Evolutionary conservation across 1,140 invertebrate species (phyloP).

Genomic region (Sycophaga agraensis): DNA sequence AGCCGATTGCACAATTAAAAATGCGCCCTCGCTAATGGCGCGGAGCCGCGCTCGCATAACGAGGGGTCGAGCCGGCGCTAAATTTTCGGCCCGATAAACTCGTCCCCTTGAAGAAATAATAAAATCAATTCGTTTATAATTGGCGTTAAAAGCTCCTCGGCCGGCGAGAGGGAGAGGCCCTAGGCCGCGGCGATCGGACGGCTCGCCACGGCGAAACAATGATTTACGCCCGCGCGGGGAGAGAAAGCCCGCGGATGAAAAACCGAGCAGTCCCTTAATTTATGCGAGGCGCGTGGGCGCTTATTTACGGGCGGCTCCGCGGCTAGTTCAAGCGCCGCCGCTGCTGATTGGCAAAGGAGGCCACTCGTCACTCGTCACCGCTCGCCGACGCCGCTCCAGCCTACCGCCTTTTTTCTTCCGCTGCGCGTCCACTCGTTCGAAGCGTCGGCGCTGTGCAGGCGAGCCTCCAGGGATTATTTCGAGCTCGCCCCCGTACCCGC

Average conservation of each 20-base stretch:
- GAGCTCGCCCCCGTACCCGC: too few relatives aligned
- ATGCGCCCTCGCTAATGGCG: too few relatives aligned
- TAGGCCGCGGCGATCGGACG: constrained; percentile 5
- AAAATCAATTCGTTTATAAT: constrained; percentile 29
- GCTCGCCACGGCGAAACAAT: constrained; percentile 23
- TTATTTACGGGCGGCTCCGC: constrained; percentile 34
- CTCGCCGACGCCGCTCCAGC: background rate
- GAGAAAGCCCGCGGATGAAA: background rate
- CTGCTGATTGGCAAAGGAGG: background rate
- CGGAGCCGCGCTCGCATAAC: too few relatives aligned
- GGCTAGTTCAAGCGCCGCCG: background rate
- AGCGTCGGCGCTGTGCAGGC: too few relatives aligned
- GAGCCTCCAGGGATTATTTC: too few relatives aligned
- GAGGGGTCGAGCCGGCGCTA: background rate
- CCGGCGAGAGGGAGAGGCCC: constrained; percentile 2
- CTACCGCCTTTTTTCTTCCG: background rate
- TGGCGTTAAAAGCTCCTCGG: constrained; percentile 22
- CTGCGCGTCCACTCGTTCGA: background rate
- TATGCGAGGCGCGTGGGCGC: constrained; percentile 36
- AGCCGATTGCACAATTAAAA: too few relatives aligned
- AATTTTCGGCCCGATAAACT: constrained; percentile 11
- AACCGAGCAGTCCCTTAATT: too few relatives aligned
- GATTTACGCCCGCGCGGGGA: constrained; percentile 11
- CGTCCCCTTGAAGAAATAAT: constrained; percentile 16
- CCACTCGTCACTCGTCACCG: background rate